Evolutionary conservation across 2,113 vertebrate genomes (phyloP).

Genomic region (Takifugu bimaculatus): DNA sequence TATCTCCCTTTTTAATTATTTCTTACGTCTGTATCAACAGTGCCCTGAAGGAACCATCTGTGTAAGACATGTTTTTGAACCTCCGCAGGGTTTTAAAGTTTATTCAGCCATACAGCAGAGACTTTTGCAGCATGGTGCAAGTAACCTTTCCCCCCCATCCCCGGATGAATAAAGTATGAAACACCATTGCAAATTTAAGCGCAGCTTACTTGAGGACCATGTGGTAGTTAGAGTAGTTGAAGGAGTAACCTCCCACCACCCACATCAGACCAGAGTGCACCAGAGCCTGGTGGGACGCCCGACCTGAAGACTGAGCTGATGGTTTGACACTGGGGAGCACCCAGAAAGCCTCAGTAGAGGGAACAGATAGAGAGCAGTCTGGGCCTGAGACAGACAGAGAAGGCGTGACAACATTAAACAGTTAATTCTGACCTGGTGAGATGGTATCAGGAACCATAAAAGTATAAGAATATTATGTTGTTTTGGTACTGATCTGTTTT

Average conservation of each 20-base stretch:
- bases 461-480: no score
- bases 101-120: no score
- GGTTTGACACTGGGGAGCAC: slow-evolving; percentile 93
- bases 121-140: no score
- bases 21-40: not conserved
- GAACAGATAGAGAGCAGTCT: slow-evolving; percentile 92
- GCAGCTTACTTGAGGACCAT: slow-evolving; percentile 94
- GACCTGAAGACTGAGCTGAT: slow-evolving; percentile 89
- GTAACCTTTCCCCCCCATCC: no score
- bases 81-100: no score
- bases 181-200: no score
- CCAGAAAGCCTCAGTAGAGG: slow-evolving; percentile 96
- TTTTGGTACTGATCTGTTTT: no score
- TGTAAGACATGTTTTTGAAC: no score
- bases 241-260: slow-evolving; percentile 96
- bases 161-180: no score
- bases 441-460: no score
- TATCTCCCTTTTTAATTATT: not conserved
- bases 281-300: slow-evolving; percentile 91
- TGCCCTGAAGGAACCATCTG: no score
- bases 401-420: not conserved
- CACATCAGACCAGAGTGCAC: slow-evolving; percentile 95
- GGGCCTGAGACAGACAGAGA: slow-evolving; percentile 76
- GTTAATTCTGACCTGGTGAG: no score
- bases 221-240: slow-evolving; percentile 97